phyloP scores from a whole-genome alignment of 35 echinoderm and acorn worm species.

The Hemicentrotus pulcherrimus region DNA sequence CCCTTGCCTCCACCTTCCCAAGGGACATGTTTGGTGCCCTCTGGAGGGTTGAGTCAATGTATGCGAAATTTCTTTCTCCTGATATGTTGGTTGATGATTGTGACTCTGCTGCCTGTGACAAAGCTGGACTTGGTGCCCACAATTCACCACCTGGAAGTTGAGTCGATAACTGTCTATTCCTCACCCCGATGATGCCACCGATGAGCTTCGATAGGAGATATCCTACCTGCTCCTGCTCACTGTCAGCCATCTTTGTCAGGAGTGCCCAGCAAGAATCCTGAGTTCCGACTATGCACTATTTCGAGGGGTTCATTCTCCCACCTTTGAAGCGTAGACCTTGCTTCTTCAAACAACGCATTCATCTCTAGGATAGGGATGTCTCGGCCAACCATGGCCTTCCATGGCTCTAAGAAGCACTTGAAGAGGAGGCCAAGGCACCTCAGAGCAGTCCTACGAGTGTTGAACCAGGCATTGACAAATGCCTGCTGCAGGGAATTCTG shows the following conservation, averaged over 20 bases:
- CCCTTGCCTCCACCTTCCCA: neutral
- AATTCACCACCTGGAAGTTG: slow-evolving; percentile 24
- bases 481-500: slow-evolving; percentile 39
- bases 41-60: neutral
- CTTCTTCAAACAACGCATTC: neutral
- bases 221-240: neutral
- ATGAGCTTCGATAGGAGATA: neutral
- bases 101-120: neutral
- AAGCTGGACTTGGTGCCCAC: neutral
- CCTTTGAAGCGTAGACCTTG: neutral
- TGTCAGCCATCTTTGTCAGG: neutral
- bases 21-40: neutral
- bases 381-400: neutral
- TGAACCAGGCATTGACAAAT: slow-evolving; percentile 19
- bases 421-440: slow-evolving; percentile 14
- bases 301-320: neutral
- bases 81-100: slow-evolving; percentile 27
- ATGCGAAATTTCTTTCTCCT: slow-evolving; percentile 44
- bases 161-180: neutral
- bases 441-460: neutral
- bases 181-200: neutral
- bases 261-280: neutral
- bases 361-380: slow-evolving; percentile 15
- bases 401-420: neutral
- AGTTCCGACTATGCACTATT: neutral